A percentile compares a stretch with the other conserved stretches of the same genome.
These are phyloP conservation scores for Cantharis rustica DNA, from an alignment of 2,888 invertebrate genomes.

Conservation along the genomic window DNA sequence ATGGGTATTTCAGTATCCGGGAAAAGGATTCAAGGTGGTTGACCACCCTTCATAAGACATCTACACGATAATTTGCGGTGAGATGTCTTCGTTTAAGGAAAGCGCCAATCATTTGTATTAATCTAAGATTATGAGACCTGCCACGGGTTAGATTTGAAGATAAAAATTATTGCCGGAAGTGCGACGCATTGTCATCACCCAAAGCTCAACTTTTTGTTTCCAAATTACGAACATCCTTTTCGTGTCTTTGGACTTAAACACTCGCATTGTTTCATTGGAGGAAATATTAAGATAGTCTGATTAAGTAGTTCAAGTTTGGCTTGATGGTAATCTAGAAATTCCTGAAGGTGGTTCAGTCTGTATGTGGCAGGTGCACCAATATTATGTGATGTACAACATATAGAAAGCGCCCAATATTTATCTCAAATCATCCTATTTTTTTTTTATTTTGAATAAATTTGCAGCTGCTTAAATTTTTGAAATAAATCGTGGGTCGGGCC, in stretches of 20 bases:
- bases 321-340: neutral
- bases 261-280: neutral
- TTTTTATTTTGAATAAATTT: neutral
- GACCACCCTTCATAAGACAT: constrained; percentile 40
- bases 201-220: neutral
- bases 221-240: neutral
- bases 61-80: constrained; percentile 36
- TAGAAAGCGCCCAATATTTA: neutral
- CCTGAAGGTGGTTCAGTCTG: neutral
- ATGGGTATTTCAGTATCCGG: constrained; percentile 20
- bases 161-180: constrained; percentile 7
- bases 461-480: constrained; percentile 8
- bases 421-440: neutral
- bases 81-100: constrained; percentile 36
- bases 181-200: neutral
- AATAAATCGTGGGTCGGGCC: constrained; percentile 6
- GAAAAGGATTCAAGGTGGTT: constrained; percentile 48
- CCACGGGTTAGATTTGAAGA: constrained; percentile 22
- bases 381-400: neutral
- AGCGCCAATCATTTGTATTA: constrained; percentile 36
- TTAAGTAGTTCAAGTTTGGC: neutral
- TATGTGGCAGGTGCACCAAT: neutral
- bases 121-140: constrained; percentile 22
- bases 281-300: neutral
- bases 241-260: neutral